Conservation (phyloP, 2,888 invertebrate genomes). For the Escarpia spicata region DNA sequence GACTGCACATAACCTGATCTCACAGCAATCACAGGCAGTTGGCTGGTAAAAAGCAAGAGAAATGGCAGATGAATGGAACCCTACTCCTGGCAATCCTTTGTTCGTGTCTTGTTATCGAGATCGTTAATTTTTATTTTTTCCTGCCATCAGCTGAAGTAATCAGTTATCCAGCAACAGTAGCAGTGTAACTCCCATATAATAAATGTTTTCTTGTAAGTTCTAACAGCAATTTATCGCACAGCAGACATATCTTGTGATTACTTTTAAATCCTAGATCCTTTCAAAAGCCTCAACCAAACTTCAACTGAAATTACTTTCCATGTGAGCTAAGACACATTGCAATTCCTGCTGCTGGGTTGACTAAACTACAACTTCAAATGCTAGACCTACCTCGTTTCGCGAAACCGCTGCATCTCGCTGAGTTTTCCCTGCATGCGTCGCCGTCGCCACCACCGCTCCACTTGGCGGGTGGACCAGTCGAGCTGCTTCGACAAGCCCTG, state of each 20-base stretch:
- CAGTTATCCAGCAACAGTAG: neutral
- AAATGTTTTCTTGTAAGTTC: neutral
- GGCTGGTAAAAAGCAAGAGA: neutral
- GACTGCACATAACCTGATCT: neutral
- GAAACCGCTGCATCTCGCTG: slow-evolving; percentile 88
- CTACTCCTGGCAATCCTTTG: neutral
- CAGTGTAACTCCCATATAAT: neutral
- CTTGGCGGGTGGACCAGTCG: slow-evolving; percentile 85
- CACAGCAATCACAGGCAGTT: neutral
- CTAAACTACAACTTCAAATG: too few relatives aligned
- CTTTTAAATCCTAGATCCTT: too few relatives aligned
- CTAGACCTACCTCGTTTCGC: slow-evolving; percentile 78
- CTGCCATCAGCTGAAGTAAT: neutral
- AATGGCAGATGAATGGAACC: neutral
- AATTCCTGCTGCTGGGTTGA: too few relatives aligned
- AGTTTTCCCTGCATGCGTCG: slow-evolving; percentile 87
- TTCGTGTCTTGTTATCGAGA: neutral
- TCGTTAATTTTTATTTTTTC: neutral
- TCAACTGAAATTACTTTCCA: too few relatives aligned
- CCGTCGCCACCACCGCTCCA: slow-evolving; percentile 90
- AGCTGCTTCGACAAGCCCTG: slow-evolving; percentile 83
- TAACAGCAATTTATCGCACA: neutral
- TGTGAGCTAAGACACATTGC: too few relatives aligned
- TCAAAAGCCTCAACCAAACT: too few relatives aligned
- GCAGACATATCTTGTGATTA: neutral